Percentiles rank a stretch among this genome's conserved stretches.
Conservation (phyloP, 1,140 invertebrate species). For the Penaeus indicus region DNA sequence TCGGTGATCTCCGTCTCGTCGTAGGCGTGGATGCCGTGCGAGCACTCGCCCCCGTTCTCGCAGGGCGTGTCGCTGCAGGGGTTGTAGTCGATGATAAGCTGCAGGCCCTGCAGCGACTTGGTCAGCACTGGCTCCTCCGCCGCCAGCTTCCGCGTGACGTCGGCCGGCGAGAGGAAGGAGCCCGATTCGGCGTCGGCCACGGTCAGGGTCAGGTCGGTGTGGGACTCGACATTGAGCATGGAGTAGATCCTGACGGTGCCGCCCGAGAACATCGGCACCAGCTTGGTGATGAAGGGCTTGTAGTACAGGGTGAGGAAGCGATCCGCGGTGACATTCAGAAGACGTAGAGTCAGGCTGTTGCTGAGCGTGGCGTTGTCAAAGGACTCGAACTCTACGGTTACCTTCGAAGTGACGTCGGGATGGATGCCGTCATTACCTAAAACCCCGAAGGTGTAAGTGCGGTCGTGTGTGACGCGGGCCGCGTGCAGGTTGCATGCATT, state of each 20-base stretch:
- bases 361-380: slow-evolving; percentile 86
- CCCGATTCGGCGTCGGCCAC: slow-evolving; percentile 72
- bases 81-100: slow-evolving; percentile 67
- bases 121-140: slow-evolving; percentile 77
- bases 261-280: slow-evolving; percentile 75
- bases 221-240: slow-evolving; percentile 70
- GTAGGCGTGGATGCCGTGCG: slow-evolving; percentile 79
- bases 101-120: slow-evolving; percentile 75
- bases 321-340: slow-evolving; percentile 80
- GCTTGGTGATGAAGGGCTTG: slow-evolving; percentile 78
- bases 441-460: slow-evolving; percentile 78
- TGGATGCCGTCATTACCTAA: slow-evolving; percentile 91
- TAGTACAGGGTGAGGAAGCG: slow-evolving; percentile 84
- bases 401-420: slow-evolving; percentile 84
- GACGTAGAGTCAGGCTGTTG: slow-evolving; percentile 83
- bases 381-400: slow-evolving; percentile 83
- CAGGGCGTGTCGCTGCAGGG: slow-evolving; percentile 69
- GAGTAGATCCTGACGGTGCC: slow-evolving; percentile 77
- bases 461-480: slow-evolving; percentile 67
- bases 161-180: slow-evolving; percentile 75
- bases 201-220: slow-evolving; percentile 80
- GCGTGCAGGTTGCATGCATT: slow-evolving; percentile 83
- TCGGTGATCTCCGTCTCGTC: slow-evolving; percentile 79
- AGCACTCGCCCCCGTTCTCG: slow-evolving; percentile 75
- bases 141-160: slow-evolving; percentile 77